Evolutionary conservation across 2,113 vertebrate genomes (phyloP), one percentile per base, ranked within the genome.

Genomic region (Desmodus rotundus): DNA sequence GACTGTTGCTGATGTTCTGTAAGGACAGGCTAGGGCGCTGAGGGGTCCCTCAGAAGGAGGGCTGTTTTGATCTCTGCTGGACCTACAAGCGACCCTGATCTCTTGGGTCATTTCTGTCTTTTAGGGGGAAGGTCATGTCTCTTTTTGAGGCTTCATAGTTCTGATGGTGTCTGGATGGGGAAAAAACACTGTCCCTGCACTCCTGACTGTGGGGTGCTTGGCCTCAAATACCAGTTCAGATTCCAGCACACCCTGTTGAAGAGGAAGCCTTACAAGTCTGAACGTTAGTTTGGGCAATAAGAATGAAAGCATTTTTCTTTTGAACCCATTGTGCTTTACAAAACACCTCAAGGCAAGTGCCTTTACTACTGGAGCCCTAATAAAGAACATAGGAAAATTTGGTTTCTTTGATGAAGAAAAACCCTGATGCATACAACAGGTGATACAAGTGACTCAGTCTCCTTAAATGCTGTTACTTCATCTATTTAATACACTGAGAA

Each of bases 221-320:
- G 70, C 50, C 73, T 22, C 10, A 8, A 36, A 36, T 31, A 72
- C 43, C 38, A 52, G 82, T 67, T 38, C 52, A 89, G 52, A 92
- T 82, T 81, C 92, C 76, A 67, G 58, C 68, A 81, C 28, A 77
- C 70, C 63, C 80, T 87, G 33, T 14, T 73, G 85, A 72, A 47
- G 54, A 95, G 8, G 50, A 33, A 83, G 45, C 20, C 47, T 78
- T 81, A 45, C 15, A 80, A 92, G n/a, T 58, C 83, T 80, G 83
- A 89, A 76, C 22, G 91, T 93, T 36, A 86, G 86, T 84, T 92
- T 93, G 56, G 28, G 67, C 19, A 45, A n/a, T 82, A 43, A 76
- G 38, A 95, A 61, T 70, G 45, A 84, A 95, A 87, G 36, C 33
- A 80, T 74, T 95, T 95, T 97, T 91, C 84, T 96, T 97, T 74